Base-by-base conservation (phyloP, 2,888 invertebrate species). In the Macrosoma leucophasiata region DNA sequence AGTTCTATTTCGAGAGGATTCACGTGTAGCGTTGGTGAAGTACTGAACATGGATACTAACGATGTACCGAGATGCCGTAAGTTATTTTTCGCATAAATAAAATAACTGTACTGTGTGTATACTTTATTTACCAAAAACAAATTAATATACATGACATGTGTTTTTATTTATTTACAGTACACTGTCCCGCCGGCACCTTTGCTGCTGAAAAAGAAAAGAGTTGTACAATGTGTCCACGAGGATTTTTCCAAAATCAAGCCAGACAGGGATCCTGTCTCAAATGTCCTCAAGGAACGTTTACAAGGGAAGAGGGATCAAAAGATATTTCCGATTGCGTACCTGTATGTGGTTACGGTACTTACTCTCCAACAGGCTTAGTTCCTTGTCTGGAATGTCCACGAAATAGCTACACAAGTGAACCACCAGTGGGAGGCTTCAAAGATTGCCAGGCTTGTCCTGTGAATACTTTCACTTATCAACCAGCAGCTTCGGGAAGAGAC, bases 141-240 rank as follows among this genome's bases (percentile, higher is more conserved):
- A 3, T 12, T 9, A n/a, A 24, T n/a, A n/a, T n/a, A n/a, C n/a
- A n/a, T n/a, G n/a, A n/a, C n/a, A n/a, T n/a, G n/a, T n/a, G n/a
- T n/a, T 28, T 2, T 29, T 42, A 22, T 37, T 43, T 13, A 11
- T 50, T 53, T 27, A 17, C 58, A 94, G 94, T 97, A 42, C 95
- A 98, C 62, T 99, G 99, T 66, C 98, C 98, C 4, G 96, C 97
- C 50, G 98, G 98, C 56, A 96, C 97, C 0, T 96, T 91, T 59
- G 95, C 96, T 22, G 92, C 91, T 11, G 93, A 93, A 52, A 95
- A 95, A 55, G 95, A 96, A 77, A 93, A 94, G 59, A 88, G 90
- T 37, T 98, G 98, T 70, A 93, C 94, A 1, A 91, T 93, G 62
- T 98, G 98, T 65, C 92, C 94, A 1, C 88, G 91, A 53, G 98